Percentiles rank a stretch among this genome's conserved stretches.
Evolutionary conservation across 2,113 vertebrate species (phyloP).

Genomic region (Oncorhynchus keta): DNA sequence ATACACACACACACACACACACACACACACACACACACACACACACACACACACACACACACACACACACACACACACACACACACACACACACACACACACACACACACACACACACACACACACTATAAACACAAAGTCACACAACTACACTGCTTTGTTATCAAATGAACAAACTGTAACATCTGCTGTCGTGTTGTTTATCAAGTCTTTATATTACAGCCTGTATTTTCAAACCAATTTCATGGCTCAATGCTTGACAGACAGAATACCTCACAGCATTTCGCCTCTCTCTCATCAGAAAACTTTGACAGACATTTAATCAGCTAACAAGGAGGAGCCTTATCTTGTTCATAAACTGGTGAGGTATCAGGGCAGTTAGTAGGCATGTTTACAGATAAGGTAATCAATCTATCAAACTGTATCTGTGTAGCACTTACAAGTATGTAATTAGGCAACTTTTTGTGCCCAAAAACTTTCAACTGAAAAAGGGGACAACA

Average conservation of each 20-base stretch:
- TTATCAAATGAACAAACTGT: background rate
- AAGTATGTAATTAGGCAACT: background rate
- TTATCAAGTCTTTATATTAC: background rate
- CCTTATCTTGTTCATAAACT: background rate
- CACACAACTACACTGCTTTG: background rate
- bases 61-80: too few relatives aligned
- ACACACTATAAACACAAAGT: too few relatives aligned
- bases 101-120: too few relatives aligned
- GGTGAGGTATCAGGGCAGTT: background rate
- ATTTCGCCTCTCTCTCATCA: background rate
- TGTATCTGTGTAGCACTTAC: background rate
- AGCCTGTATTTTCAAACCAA: background rate
- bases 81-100: too few relatives aligned
- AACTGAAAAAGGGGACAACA: background rate
- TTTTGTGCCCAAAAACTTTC: background rate
- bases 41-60: too few relatives aligned
- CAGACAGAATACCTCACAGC: background rate
- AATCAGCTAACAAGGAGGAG: background rate
- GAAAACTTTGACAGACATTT: background rate
- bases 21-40: too few relatives aligned
- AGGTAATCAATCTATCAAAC: background rate
- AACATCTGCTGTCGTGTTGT: background rate
- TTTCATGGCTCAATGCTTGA: background rate
- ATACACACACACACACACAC: too few relatives aligned
- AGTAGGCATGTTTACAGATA: background rate